Conservation (phyloP, 2,888 invertebrate species). For the Eupeodes luniger region DNA sequence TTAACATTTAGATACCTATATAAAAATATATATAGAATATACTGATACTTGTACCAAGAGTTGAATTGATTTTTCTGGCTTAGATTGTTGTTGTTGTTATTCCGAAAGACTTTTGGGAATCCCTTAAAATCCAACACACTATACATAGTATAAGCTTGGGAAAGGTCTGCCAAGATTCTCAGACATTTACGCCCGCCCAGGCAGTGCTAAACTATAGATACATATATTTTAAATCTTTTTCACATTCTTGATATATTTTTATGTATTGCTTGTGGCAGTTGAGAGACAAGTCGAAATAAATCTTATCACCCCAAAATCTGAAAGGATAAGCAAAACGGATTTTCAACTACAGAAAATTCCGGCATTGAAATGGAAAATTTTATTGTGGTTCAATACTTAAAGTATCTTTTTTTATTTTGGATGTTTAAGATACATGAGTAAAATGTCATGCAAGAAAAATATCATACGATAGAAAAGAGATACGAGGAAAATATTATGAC, state of each 20-base stretch:
- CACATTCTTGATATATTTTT: conserved; percentile 8
- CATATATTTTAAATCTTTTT: conserved; percentile 30
- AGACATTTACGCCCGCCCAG: conserved; percentile 16
- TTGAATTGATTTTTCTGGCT: conserved; percentile 64
- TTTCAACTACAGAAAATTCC: not conserved
- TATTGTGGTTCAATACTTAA: not conserved
- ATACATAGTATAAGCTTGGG: not conserved
- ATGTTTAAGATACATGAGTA: too few relatives aligned
- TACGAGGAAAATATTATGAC: too few relatives aligned
- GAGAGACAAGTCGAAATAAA: conserved; percentile 26
- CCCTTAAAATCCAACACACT: not conserved
- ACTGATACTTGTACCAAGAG: conserved; percentile 2
- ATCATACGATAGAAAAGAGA: too few relatives aligned
- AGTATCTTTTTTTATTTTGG: not conserved
- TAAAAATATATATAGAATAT: too few relatives aligned
- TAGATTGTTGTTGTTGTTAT: conserved; percentile 42
- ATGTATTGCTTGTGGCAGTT: conserved; percentile 36
- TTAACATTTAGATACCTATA: not conserved
- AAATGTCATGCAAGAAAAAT: too few relatives aligned
- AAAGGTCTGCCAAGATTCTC: conserved; percentile 6
- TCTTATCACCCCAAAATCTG: conserved; percentile 15
- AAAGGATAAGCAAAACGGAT: conserved; percentile 15
- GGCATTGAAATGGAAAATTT: not conserved
- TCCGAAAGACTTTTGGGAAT: conserved; percentile 4
- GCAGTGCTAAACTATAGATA: not conserved